Conservation (phyloP, 2,888 invertebrate species). For the Meganola albula region DNA sequence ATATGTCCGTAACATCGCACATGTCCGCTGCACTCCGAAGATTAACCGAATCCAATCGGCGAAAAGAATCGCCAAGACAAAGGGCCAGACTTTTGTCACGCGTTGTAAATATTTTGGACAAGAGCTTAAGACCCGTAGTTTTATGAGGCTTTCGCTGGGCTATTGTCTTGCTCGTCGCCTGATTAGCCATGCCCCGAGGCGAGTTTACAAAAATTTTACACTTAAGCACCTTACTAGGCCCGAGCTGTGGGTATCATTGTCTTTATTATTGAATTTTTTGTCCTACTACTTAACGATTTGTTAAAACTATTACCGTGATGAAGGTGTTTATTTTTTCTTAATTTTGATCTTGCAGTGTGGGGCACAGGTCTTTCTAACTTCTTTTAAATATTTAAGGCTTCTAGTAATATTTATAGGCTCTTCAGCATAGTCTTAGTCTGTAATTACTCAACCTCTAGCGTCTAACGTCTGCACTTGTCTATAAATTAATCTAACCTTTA, state of each 20-base stretch:
- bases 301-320: conserved; percentile 20
- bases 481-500: too few species aligned
- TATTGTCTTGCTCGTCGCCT: conserved; percentile 56
- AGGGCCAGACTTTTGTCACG: conserved; percentile 63
- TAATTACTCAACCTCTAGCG: too few species aligned
- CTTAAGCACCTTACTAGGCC: conserved; percentile 27
- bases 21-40: conserved; percentile 49
- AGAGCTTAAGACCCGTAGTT: conserved; percentile 62
- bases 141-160: conserved; percentile 69
- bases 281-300: conserved; percentile 19
- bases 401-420: too few species aligned
- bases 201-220: conserved; percentile 27
- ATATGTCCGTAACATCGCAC: conserved; percentile 43
- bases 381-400: too few species aligned
- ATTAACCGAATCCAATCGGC: conserved; percentile 62
- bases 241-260: conserved; percentile 28
- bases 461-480: too few species aligned
- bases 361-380: too few species aligned
- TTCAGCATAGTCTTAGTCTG: too few species aligned
- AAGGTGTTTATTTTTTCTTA: conserved; percentile 24
- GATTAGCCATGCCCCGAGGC: conserved; percentile 60
- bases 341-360: too few species aligned
- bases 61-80: conserved; percentile 67
- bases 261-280: conserved; percentile 17
- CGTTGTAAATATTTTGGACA: conserved; percentile 75